These are phyloP conservation scores for Tachyglossus aculeatus DNA, from an alignment of 2,797 vertebrate species.

Conservation along the genomic window DNA sequence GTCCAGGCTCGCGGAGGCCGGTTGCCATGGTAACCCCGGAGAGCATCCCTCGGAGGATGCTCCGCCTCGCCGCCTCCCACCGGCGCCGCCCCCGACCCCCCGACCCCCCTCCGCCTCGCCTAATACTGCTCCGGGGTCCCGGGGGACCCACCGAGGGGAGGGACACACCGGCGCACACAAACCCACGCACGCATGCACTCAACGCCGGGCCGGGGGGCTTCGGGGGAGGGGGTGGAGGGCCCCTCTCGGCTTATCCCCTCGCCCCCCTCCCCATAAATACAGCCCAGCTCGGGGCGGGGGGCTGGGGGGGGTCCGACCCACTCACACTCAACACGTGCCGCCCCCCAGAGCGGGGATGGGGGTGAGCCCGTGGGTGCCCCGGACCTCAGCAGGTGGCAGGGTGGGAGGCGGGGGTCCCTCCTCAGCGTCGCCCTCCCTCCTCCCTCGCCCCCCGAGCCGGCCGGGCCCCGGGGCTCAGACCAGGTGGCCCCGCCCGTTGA, in stretches of 20 bases:
- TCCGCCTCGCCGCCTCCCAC: not conserved
- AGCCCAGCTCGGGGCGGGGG: too few relatives aligned
- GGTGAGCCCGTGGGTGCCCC: not conserved
- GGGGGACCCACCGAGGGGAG: conserved; percentile 32
- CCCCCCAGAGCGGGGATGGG: too few relatives aligned
- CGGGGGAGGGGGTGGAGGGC: conserved; percentile 3
- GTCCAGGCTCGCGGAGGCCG: not conserved
- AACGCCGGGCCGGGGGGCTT: not conserved
- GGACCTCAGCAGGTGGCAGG: not conserved
- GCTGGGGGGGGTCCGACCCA: not conserved
- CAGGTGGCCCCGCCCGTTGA: conserved; percentile 87
- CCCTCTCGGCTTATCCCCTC: too few relatives aligned
- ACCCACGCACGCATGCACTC: not conserved
- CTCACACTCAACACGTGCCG: not conserved
- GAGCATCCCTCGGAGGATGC: too few relatives aligned
- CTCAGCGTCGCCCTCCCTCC: not conserved
- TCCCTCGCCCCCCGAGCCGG: not conserved
- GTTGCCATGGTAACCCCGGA: too few relatives aligned
- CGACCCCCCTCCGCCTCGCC: conserved; percentile 13
- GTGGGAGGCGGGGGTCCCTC: too few relatives aligned
- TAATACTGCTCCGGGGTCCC: conserved; percentile 68
- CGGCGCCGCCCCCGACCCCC: conserved; percentile 12
- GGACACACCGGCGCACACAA: too few relatives aligned
- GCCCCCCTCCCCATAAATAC: too few relatives aligned
- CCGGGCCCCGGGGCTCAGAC: conserved; percentile 72